Conservation (phyloP, 1,140 invertebrate genomes). For the Copidosoma floridanum region DNA sequence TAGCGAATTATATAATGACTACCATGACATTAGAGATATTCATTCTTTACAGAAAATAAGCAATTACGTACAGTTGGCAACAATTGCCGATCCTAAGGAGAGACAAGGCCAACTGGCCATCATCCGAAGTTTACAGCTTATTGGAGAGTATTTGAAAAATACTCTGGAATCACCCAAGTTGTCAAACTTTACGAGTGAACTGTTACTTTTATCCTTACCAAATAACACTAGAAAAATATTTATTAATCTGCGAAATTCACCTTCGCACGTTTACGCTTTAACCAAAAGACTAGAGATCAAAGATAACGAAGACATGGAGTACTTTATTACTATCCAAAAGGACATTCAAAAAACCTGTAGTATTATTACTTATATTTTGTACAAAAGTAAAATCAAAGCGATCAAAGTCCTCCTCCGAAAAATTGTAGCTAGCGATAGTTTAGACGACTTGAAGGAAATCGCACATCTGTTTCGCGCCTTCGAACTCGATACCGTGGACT, state of each 20-base stretch:
- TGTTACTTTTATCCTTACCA: slow-evolving; percentile 1
- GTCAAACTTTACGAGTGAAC: not conserved
- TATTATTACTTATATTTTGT: not conserved
- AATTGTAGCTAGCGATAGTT: not conserved
- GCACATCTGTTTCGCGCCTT: not conserved
- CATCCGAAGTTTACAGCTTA: not conserved
- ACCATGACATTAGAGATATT: not conserved
- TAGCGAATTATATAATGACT: slow-evolving; percentile 8
- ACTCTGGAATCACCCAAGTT: slow-evolving; percentile 3
- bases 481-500: not conserved
- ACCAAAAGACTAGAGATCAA: slow-evolving; percentile 4
- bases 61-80: not conserved
- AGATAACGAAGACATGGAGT: not conserved
- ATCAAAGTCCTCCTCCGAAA: not conserved
- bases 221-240: slow-evolving; percentile 1
- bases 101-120: slow-evolving; percentile 5
- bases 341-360: not conserved
- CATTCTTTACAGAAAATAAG: slow-evolving; percentile 2
- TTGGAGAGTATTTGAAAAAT: slow-evolving; percentile 9
- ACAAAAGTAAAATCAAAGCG: not conserved
- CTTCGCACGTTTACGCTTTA: not conserved
- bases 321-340: not conserved
- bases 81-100: not conserved
- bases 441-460: not conserved
- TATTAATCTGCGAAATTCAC: not conserved